Percentiles rank a stretch among this genome's conserved stretches.
phyloP scores from a whole-genome alignment of 2,113 vertebrate species.

The Sialia sialis region DNA sequence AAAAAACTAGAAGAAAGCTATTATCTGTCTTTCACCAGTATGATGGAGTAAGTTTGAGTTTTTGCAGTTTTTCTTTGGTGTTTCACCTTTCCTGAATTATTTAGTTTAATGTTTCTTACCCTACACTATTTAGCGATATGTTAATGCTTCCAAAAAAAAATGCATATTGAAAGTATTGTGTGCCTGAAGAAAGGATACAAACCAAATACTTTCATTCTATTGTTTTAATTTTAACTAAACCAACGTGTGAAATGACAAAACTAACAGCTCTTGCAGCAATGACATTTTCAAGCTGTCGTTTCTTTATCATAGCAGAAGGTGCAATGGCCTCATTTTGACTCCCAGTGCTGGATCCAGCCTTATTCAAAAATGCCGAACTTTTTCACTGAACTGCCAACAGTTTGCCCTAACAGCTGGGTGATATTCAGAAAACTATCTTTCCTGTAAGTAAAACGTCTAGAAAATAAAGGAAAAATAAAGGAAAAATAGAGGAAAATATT shows the following conservation, averaged over 20 bases:
- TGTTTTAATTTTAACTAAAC: background rate
- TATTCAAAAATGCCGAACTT: background rate
- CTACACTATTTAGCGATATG: background rate
- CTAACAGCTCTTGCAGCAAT: background rate
- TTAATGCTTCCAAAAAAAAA: background rate
- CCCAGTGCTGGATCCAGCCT: background rate
- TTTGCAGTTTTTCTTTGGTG: background rate
- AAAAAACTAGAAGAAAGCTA: background rate
- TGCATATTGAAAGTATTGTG: background rate
- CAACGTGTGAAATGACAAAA: background rate
- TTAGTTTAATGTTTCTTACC: background rate
- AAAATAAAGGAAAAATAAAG: background rate
- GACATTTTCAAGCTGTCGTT: background rate
- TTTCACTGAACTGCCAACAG: background rate
- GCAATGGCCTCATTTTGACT: background rate
- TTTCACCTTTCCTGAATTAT: background rate
- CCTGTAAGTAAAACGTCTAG: background rate
- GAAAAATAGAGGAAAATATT: background rate
- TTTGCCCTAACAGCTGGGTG: background rate
- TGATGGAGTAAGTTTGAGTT: fast-evolving
- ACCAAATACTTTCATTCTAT: background rate
- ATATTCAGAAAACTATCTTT: background rate
- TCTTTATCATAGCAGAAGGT: background rate
- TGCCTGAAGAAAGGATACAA: background rate
- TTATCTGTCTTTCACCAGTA: background rate